A percentile compares a stretch with the other conserved stretches of the same genome.
phyloP scores from a whole-genome alignment of 1,140 invertebrate species.

The silkworm (Bombyx mori) region ASM3026992v2 NC_085124.1:9350501-9351000 shows the following conservation, averaged over 20 bases:
- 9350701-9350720: constrained; percentile 13
- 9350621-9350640: constrained; percentile 5
- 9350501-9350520: constrained; percentile 6
- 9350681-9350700: constrained; percentile 20
- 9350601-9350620: no score
- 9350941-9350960: no score
- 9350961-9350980: no score
- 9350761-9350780: constrained; percentile 17
- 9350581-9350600: no score
- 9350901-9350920: constrained; percentile 42
- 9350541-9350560: constrained; percentile 5
- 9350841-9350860: constrained; percentile 52
- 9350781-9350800: constrained; percentile 55
- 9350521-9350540: constrained; percentile 17
- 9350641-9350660: constrained; percentile 18
- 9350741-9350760: constrained; percentile 13
- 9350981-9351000: no score
- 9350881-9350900: constrained; percentile 36
- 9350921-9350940: constrained; percentile 29
- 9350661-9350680: constrained; percentile 31
- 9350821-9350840: constrained; percentile 17
- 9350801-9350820: constrained; percentile 17
- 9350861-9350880: constrained; percentile 36
- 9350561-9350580: constrained; percentile 2
- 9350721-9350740: constrained; percentile 12